Percentiles rank a stretch among this genome's conserved stretches.
Conservation (phyloP, 2,797 vertebrate species). For the Furcifer pardalis region DNA sequence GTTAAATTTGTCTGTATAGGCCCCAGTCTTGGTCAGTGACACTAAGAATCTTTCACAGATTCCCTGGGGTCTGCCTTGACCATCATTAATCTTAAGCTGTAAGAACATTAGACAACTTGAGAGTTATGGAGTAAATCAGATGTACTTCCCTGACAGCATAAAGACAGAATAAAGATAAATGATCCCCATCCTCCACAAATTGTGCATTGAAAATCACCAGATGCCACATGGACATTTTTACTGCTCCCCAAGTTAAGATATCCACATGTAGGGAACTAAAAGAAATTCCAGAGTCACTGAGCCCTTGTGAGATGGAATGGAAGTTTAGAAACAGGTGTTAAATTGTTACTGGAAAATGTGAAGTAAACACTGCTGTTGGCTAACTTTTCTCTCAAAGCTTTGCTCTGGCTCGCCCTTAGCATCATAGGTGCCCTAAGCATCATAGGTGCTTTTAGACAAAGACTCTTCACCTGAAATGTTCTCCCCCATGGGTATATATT, state of each 20-base stretch:
- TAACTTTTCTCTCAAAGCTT: neutral
- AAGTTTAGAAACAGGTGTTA: conserved; percentile 60
- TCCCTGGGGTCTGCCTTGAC: conserved; percentile 29
- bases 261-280: conserved; percentile 47
- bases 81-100: conserved; percentile 24
- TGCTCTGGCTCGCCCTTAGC: neutral
- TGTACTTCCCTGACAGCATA: conserved; percentile 47
- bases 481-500: neutral
- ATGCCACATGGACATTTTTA: conserved; percentile 61
- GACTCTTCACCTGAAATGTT: neutral
- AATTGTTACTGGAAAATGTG: conserved; percentile 43
- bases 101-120: conserved; percentile 23
- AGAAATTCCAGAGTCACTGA: conserved; percentile 44
- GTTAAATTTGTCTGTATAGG: neutral
- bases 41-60: conserved; percentile 4
- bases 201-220: conserved; percentile 63
- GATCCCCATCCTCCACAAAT: conserved; percentile 32
- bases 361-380: neutral
- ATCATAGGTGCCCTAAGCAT: neutral
- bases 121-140: conserved; percentile 60
- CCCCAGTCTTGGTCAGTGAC: neutral
- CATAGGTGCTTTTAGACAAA: neutral
- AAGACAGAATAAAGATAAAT: conserved; percentile 57
- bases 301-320: conserved; percentile 47
- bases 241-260: conserved; percentile 50